Evolutionary conservation across 2,797 vertebrate genomes (phyloP).

Genomic region (Todus mexicanus): DNA sequence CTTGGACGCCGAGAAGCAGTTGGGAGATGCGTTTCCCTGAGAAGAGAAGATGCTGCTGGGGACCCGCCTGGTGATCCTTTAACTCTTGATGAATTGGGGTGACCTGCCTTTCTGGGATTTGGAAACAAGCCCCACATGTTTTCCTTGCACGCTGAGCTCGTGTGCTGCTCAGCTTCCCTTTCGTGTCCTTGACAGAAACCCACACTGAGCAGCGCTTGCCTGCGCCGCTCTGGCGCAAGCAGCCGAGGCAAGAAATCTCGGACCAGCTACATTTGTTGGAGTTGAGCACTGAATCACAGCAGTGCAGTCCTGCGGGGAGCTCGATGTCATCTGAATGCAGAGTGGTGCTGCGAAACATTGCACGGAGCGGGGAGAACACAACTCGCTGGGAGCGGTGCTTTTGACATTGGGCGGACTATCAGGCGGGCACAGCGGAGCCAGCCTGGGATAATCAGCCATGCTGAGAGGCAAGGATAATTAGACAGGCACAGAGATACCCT

Average conservation of each 20-base stretch:
- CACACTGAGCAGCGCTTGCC: background rate
- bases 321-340: background rate
- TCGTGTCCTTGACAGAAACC: background rate
- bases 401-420: background rate
- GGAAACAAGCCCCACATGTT: background rate
- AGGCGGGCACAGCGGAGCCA: background rate
- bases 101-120: background rate
- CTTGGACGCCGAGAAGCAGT: accelerated
- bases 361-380: background rate
- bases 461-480: conserved; percentile 28
- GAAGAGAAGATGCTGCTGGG: background rate
- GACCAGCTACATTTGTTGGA: background rate
- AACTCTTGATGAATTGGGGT: background rate
- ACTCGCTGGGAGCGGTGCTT: background rate
- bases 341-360: background rate
- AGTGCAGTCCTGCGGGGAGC: background rate
- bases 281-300: background rate
- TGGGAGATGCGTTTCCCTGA: background rate
- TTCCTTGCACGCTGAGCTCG: background rate
- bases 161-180: background rate
- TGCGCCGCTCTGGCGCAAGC: accelerated
- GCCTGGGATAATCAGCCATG: background rate
- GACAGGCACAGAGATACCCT: conserved; percentile 13
- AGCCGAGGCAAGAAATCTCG: background rate
- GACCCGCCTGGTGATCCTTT: background rate